A percentile compares a stretch with the other conserved stretches of the same genome.
These are phyloP conservation scores for Stenotaenia linearis DNA, from an alignment of 2,888 invertebrate genomes.

Conservation along the genomic window DNA sequence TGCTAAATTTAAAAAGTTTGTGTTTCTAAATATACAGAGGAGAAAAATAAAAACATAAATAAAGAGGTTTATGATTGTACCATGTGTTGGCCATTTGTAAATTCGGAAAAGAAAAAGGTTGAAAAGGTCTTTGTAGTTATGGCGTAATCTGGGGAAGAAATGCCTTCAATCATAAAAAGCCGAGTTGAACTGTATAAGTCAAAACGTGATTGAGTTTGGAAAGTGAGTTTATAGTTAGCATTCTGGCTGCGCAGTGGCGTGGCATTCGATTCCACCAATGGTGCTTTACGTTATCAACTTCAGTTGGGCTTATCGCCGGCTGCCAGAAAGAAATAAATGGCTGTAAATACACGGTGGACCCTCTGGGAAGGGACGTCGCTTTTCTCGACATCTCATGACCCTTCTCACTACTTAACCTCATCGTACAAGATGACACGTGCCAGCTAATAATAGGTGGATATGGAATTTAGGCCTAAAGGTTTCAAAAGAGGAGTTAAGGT, in stretches of 20 bases:
- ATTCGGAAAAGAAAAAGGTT: neutral
- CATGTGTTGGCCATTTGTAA: constrained; percentile 21
- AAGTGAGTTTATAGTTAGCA: constrained; percentile 16
- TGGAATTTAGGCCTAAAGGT: no score
- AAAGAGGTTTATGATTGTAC: neutral
- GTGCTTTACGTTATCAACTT: neutral
- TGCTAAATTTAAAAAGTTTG: neutral
- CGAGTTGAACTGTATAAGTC: constrained; percentile 3
- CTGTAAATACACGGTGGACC: constrained; percentile 3
- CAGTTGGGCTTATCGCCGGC: neutral
- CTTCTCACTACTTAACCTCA: neutral
- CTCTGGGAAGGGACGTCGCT: neutral
- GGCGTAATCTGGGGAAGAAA: neutral
- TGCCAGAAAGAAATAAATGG: constrained; percentile 21
- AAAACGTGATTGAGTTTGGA: constrained; percentile 20
- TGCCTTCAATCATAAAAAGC: neutral
- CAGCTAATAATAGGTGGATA: neutral
- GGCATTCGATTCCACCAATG: neutral
- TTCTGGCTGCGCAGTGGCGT: neutral
- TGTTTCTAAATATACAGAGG: neutral
- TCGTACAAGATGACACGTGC: neutral
- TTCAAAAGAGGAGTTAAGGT: no score
- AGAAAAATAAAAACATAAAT: neutral
- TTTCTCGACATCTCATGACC: neutral
- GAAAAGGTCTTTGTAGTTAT: constrained; percentile 26